phyloP scores from a whole-genome alignment of 2,113 vertebrate species.

The Syngnathus typhle region DNA sequence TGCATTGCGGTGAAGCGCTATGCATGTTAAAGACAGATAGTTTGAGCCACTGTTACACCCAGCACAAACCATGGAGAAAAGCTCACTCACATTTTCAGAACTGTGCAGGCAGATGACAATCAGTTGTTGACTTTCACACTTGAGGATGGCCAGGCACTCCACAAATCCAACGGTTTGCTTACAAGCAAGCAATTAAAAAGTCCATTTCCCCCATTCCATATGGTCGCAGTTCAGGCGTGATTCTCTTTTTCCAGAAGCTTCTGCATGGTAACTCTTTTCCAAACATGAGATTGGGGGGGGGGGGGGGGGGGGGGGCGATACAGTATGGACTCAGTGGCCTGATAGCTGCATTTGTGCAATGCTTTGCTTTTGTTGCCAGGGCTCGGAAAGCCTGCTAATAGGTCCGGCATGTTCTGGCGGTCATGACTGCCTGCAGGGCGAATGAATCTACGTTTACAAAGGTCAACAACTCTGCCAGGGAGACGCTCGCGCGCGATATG shows the following conservation, averaged over 20 bases:
- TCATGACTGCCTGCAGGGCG: slow-evolving; percentile 27
- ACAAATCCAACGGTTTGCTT: background rate
- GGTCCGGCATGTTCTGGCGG: slow-evolving; percentile 22
- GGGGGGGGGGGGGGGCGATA: too few relatives aligned
- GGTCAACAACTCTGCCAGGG: slow-evolving; percentile 33
- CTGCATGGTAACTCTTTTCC: background rate
- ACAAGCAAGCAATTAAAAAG: background rate
- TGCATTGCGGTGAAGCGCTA: background rate
- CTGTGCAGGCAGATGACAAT: background rate
- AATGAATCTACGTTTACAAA: slow-evolving; percentile 38
- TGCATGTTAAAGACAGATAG: background rate
- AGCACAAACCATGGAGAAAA: too few relatives aligned
- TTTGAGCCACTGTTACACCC: background rate
- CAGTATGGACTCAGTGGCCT: slow-evolving; percentile 3
- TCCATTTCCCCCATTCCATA: background rate
- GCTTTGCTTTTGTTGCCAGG: slow-evolving; percentile 9
- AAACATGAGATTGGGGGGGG: background rate
- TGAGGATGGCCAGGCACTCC: background rate
- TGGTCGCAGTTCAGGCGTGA: background rate
- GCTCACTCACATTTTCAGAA: background rate
- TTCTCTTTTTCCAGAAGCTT: background rate
- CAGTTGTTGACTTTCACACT: background rate
- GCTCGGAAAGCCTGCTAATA: slow-evolving; percentile 19
- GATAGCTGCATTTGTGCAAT: slow-evolving; percentile 16
- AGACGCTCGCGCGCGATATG: slow-evolving; percentile 5